Evolutionary conservation across 2,797 vertebrate genomes (phyloP), one percentile per base, ranked within the genome.

Genomic region (Chelon labrosus): DNA sequence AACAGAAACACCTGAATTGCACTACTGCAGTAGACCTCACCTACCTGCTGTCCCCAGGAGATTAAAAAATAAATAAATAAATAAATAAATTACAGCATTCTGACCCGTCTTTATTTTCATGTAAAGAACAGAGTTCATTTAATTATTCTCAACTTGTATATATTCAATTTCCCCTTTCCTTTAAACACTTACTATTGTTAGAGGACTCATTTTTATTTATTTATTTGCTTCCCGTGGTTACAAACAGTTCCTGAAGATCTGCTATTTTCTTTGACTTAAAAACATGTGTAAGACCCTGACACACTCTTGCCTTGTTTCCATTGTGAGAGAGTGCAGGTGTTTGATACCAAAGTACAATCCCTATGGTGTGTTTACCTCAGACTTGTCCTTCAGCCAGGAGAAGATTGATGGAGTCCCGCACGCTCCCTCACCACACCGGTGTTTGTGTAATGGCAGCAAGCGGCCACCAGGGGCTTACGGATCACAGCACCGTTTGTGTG

Each of bases 321-420:
- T 37, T 27, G 25, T 78, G 57, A 73, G 56, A 52, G 57, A 83
- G 58, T 82, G 70, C 85, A 86, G 88, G 87, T 89, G 87, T 88
- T 88, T 85, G 75, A 86, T 87, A 74, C 82, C 82, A 82, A 52
- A 75, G 69, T 20, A 61, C 83, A 91, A 79, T 83, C 89, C 84
- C 89, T 52, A 35, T 16, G 71, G 84, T 88, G 88, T 89, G 85
- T 91, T 92, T 85, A 84, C 83, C 75, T 71, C 87, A 75, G 79
- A 80, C 80, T 85, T 88, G 85, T 91, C 85, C 85, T 88, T 91
- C 86, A 88, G 83, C 85, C 88, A 80, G 79, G 46, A 68, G 42
- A 90, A 88, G 91, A 92, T 91, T 89, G 89, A 91, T 90, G 80
- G 84, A 79, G 88, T 77, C 74, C 72, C 16, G 58, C 67, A 27